phyloP scores from a whole-genome alignment of 1,140 invertebrate genomes.

The Camponotus pennsylvanicus region DNA sequence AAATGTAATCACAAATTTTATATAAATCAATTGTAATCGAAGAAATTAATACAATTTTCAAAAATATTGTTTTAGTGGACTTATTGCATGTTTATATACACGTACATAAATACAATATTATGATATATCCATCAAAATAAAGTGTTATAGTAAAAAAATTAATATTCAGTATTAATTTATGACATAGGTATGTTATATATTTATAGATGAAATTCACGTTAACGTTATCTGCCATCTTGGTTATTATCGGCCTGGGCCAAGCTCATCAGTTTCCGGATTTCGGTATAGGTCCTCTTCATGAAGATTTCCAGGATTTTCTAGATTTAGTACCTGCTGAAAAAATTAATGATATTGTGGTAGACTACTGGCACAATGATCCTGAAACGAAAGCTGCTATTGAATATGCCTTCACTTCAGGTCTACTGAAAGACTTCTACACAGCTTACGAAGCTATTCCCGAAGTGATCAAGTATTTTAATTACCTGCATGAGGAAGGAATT shows the following conservation, averaged over 20 bases:
- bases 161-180: constrained; percentile 6
- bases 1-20: not conserved
- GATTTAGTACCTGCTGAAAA: constrained; percentile 47
- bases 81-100: too few relatives aligned
- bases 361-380: constrained; percentile 47
- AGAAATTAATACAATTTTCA: not conserved
- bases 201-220: constrained; percentile 62
- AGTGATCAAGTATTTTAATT: constrained; percentile 57
- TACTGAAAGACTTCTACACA: constrained; percentile 27
- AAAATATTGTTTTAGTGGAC: too few relatives aligned
- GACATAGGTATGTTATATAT: not conserved
- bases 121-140: not conserved
- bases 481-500: constrained; percentile 60
- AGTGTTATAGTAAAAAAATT: not conserved
- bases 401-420: not conserved
- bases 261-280: constrained; percentile 27
- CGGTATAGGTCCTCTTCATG: constrained; percentile 47
- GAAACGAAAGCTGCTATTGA: constrained; percentile 56
- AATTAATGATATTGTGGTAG: not conserved
- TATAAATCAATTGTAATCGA: not conserved
- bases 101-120: too few relatives aligned
- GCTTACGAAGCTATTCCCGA: constrained; percentile 65
- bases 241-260: constrained; percentile 27
- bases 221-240: constrained; percentile 23
- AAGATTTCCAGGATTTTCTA: constrained; percentile 61